phyloP scores from a whole-genome alignment of 2,797 vertebrate species.

The Phoebastria nigripes region DNA sequence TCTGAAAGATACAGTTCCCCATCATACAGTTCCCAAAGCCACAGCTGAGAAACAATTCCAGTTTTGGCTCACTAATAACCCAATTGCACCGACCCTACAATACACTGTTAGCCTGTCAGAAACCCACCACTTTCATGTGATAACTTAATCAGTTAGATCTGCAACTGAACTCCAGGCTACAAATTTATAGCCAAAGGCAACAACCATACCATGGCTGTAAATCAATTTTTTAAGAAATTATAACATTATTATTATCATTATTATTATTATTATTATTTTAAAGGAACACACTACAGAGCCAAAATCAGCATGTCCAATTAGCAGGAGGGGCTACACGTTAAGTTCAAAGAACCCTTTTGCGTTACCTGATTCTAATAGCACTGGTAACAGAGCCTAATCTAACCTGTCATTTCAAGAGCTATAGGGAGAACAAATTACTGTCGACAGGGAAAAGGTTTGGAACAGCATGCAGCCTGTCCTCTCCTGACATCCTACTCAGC shows the following conservation, averaged over 20 bases:
- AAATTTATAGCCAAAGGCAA: slow-evolving; percentile 36
- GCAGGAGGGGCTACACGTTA: neutral
- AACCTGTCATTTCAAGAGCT: neutral
- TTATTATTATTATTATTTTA: neutral
- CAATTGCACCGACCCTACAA: neutral
- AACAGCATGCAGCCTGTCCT: slow-evolving; percentile 35
- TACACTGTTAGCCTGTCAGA: neutral
- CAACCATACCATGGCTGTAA: neutral
- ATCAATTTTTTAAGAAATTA: neutral
- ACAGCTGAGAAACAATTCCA: neutral
- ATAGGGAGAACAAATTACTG: neutral
- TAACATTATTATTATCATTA: neutral
- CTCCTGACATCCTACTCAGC: slow-evolving; percentile 53
- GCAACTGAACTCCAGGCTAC: neutral
- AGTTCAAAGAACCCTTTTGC: neutral
- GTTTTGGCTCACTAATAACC: neutral
- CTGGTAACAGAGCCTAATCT: neutral
- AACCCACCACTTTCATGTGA: neutral
- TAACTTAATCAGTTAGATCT: neutral
- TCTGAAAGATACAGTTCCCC: neutral
- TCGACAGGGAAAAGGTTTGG: neutral
- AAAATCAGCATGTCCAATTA: slow-evolving; percentile 25
- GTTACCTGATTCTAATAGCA: slow-evolving; percentile 5
- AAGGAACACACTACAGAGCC: neutral
- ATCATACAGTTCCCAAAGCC: neutral